A percentile compares a stretch with the other conserved stretches of the same genome.
Conservation (phyloP, 2,113 vertebrate species). For the Rhea pennata region DNA sequence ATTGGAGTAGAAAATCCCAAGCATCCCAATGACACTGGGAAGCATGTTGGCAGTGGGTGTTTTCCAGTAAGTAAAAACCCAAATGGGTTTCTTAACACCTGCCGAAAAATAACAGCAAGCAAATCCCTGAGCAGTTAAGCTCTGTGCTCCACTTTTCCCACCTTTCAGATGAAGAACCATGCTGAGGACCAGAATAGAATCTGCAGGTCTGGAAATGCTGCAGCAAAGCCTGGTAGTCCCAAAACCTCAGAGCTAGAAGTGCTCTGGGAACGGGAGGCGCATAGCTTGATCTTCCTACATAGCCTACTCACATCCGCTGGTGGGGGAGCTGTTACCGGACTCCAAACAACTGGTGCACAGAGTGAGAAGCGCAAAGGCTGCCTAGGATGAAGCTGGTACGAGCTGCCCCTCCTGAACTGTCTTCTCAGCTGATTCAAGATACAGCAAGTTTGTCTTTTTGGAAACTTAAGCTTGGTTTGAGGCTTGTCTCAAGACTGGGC, state of each 20-base stretch:
- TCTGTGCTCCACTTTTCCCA: not conserved
- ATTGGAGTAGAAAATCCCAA: slow-evolving; percentile 36
- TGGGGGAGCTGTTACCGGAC: not conserved
- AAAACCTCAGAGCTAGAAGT: not conserved
- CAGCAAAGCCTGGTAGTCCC: not conserved
- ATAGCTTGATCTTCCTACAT: not conserved
- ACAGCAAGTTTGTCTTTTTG: not conserved
- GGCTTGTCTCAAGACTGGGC: not conserved
- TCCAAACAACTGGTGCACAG: fast-evolving
- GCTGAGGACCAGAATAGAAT: not conserved
- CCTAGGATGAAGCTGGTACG: not conserved
- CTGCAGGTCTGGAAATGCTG: not conserved
- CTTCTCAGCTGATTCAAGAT: not conserved
- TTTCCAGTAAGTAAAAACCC: not conserved
- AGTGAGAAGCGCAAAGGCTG: not conserved
- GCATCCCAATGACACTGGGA: not conserved
- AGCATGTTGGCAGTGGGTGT: not conserved
- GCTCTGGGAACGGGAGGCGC: not conserved
- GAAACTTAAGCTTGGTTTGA: not conserved
- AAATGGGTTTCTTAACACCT: not conserved
- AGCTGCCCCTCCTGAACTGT: not conserved
- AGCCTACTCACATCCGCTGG: not conserved
- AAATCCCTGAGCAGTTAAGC: not conserved
- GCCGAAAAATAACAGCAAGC: not conserved
- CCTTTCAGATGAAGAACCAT: not conserved